phyloP scores from a whole-genome alignment of 35 echinoderm and acorn worm genomes.

The Ptychodera flava region DNA sequence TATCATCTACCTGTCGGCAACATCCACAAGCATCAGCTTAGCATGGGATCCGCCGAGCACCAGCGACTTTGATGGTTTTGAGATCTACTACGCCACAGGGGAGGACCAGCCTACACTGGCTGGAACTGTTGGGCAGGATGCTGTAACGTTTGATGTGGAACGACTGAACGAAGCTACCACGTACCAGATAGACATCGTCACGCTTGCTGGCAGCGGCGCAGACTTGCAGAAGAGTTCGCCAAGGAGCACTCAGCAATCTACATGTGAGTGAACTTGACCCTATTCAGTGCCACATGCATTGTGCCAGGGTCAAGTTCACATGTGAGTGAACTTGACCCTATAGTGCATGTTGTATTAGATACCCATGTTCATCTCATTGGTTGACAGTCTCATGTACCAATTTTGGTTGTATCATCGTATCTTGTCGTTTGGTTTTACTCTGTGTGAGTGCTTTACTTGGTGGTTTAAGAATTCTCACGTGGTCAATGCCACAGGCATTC shows the following conservation, averaged over 20 bases:
- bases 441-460: no score
- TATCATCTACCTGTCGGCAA: not conserved
- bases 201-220: not conserved
- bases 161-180: not conserved
- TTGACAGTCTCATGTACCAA: no score
- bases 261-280: not conserved
- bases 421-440: no score
- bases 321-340: no score
- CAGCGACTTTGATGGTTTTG: conserved; percentile 3
- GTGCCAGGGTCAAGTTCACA: no score
- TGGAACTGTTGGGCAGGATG: not conserved
- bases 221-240: not conserved
- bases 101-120: conserved; percentile 3
- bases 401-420: no score
- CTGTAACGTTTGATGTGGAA: not conserved
- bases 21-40: not conserved
- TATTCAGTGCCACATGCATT: no score
- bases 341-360: no score
- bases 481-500: no score
- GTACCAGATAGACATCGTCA: not conserved
- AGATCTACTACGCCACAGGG: conserved; percentile 23
- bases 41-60: not conserved
- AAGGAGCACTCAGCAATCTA: not conserved
- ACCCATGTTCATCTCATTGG: no score
- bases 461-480: no score